Evolutionary conservation across 2,888 invertebrate genomes (phyloP), one percentile per base, ranked within the genome.

Genomic region (Patella depressa): DNA sequence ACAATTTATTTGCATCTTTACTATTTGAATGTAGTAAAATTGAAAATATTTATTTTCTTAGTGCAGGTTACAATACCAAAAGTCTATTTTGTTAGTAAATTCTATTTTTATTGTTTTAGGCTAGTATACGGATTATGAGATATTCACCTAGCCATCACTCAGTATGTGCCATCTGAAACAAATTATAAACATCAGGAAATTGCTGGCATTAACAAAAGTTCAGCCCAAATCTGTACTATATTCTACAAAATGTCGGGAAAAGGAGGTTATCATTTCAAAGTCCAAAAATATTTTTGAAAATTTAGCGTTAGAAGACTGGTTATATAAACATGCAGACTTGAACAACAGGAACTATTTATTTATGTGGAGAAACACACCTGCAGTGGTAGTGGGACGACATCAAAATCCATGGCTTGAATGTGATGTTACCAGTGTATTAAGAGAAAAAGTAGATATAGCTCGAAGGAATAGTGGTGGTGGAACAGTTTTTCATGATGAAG

Each of bases 331-430:
- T 89, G 95, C 95, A 91, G 95, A 97, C 91, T 96, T 98, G 85
- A 93, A 94, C 7, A 94, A 95, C 80, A 95, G 96, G 89, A 96
- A 97, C 91, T 83, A 85, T 24, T 93, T 98, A 3, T 93, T 99
- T 90, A 94, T 99, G 78, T 99, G 98, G 97, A 94, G 95, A 76
- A 99, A 98, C 91, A 94, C 95, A 84, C 98, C 98, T 0, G 96
- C 97, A 90, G 96, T 99, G 76, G 98, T 99, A 7, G 95, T 99
- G 90, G 99, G 99, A 9, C 94, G 97, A 78, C 97, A 98, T 92
- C 99, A 99, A 92, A 99, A 99, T 92, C 97, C 98, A 0, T 99
- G 98, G 96, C 91, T 95, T 55, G 99, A 99, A 91, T 95, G 96
- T 1, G 96, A 98, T 91, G 92, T 96, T 3, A 93, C 94, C 2